Conservation (phyloP, 2,888 invertebrate genomes). For the Marronus borbonicus region DNA sequence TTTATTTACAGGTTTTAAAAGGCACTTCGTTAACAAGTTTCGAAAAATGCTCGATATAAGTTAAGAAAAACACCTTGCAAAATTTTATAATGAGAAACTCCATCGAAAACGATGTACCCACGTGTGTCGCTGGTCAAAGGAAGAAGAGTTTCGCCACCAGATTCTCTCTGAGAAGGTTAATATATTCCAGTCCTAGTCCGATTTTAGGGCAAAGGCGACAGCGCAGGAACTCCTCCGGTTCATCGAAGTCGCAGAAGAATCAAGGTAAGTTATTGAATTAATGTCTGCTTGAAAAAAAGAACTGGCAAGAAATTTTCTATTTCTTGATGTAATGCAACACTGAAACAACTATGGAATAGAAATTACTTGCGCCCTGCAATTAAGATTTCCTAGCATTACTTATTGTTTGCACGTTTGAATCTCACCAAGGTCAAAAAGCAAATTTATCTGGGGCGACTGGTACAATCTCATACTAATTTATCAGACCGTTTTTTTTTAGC, state of each 20-base stretch:
- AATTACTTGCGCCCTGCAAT: too few relatives aligned
- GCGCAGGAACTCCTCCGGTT: slow-evolving; percentile 61
- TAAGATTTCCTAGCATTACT: too few relatives aligned
- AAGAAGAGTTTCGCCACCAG: slow-evolving; percentile 71
- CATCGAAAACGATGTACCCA: slow-evolving; percentile 60
- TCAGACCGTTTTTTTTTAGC: too few relatives aligned
- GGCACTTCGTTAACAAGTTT: background rate
- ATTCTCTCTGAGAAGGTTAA: slow-evolving; percentile 80
- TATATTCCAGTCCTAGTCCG: slow-evolving; percentile 83
- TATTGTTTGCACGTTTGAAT: too few relatives aligned
- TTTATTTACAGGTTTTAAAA: slow-evolving; percentile 32
- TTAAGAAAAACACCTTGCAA: background rate
- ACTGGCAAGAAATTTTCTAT: too few relatives aligned
- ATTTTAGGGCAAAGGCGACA: slow-evolving; percentile 77
- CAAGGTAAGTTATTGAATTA: slow-evolving; percentile 53
- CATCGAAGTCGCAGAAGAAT: slow-evolving; percentile 61
- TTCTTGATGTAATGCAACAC: too few relatives aligned
- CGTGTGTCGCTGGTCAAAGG: slow-evolving; percentile 66
- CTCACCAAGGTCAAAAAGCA: too few relatives aligned
- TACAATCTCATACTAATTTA: too few relatives aligned
- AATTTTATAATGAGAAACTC: slow-evolving; percentile 58
- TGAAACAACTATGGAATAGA: too few relatives aligned
- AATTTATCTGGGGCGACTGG: too few relatives aligned
- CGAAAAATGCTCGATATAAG: slow-evolving; percentile 20
- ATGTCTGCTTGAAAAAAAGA: too few relatives aligned